phyloP scores from a whole-genome alignment of 2,888 invertebrate genomes.

The Dione juno region DNA sequence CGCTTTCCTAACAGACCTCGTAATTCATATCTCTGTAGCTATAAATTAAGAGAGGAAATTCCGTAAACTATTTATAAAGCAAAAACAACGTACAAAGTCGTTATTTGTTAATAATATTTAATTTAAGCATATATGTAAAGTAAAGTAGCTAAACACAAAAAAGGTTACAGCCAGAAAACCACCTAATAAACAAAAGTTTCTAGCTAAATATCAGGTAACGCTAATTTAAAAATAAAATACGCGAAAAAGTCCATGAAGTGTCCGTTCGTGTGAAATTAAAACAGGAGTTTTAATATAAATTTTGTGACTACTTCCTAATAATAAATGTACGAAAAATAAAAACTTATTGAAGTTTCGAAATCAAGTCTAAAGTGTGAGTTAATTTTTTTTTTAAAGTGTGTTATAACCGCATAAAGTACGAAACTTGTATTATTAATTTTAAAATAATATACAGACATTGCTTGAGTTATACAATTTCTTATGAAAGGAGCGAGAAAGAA shows the following conservation, averaged over 20 bases:
- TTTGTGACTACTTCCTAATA: background rate
- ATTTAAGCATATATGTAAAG: background rate
- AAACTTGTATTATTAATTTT: background rate
- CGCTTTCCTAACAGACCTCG: too few relatives aligned
- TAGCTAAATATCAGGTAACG: slow-evolving; percentile 8
- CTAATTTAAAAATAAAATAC: background rate
- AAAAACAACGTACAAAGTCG: background rate
- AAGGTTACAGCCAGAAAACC: background rate
- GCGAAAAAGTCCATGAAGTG: background rate
- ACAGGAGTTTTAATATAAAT: background rate
- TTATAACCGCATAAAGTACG: background rate
- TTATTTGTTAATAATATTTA: background rate
- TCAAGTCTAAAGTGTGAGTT: background rate
- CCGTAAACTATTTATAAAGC: too few relatives aligned
- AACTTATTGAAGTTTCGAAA: too few relatives aligned
- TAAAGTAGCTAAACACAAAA: background rate
- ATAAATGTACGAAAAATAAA: background rate
- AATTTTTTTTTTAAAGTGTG: background rate
- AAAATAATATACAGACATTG: background rate
- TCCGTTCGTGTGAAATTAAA: background rate
- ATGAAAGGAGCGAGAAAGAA: background rate
- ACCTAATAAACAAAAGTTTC: slow-evolving; percentile 11
- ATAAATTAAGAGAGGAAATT: too few relatives aligned
- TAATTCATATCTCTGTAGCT: too few relatives aligned
- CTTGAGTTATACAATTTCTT: slow-evolving; percentile 8